Evolutionary conservation across 2,113 vertebrate genomes (phyloP).

Genomic region (Periophthalmus modestus): DNA sequence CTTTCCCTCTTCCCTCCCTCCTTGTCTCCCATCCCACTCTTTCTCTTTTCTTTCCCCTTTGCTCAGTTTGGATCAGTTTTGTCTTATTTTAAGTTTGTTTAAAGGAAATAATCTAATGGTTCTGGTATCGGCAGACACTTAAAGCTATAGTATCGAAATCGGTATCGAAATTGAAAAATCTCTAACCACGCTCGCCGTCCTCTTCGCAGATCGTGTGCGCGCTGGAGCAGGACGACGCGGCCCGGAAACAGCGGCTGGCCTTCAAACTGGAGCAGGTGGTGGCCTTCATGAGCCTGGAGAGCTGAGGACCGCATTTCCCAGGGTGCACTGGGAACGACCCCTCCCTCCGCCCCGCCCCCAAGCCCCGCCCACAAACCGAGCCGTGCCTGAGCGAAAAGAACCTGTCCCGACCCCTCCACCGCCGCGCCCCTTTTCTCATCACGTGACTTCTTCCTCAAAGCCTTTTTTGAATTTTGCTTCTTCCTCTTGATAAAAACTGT

Average conservation of each 20-base stretch:
- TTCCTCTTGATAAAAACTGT: constrained; percentile 50
- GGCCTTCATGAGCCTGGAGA: constrained; percentile 98
- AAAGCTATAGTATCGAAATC: too few species aligned
- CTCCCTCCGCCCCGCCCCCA: not conserved
- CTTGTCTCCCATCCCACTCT: too few species aligned
- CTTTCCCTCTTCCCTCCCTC: too few species aligned
- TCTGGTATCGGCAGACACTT: too few species aligned
- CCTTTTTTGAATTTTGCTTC: constrained; percentile 73
- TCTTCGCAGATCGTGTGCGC: constrained; percentile 87
- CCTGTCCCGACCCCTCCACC: constrained; percentile 78
- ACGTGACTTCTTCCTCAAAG: constrained; percentile 68
- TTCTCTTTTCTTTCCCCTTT: too few species aligned
- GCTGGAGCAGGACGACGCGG: constrained; percentile 92
- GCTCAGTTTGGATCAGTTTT: too few species aligned
- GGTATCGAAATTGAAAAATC: too few species aligned
- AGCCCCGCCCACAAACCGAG: constrained; percentile 89
- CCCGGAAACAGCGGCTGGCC: constrained; percentile 97
- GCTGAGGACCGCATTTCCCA: constrained; percentile 98
- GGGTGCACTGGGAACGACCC: constrained; percentile 90
- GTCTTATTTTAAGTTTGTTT: too few species aligned
- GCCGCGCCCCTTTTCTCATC: constrained; percentile 48
- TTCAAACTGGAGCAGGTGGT: constrained; percentile 99
- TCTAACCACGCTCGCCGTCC: not conserved
- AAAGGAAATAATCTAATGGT: too few species aligned
- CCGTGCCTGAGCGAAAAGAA: constrained; percentile 99